Evolutionary conservation across 2,888 invertebrate genomes (phyloP).

Genomic region (Nephrotoma flavescens): DNA sequence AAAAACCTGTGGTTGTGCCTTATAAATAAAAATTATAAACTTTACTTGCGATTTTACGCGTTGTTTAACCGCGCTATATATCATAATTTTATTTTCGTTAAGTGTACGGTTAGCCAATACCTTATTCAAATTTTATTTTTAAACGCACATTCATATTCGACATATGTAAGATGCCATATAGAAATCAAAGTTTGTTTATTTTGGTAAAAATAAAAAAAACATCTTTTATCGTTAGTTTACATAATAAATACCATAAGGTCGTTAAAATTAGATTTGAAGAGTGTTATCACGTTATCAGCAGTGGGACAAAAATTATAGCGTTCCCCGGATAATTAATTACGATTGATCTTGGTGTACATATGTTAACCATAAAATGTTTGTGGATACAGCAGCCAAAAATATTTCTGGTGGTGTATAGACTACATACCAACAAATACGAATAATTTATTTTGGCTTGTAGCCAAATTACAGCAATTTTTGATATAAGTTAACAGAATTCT

Average conservation of each 20-base stretch:
- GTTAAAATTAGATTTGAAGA: background rate
- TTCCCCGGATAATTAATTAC: background rate
- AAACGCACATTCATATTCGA: background rate
- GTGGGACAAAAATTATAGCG: background rate
- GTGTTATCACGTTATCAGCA: background rate
- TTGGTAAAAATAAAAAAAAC: background rate
- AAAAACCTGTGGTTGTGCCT: background rate
- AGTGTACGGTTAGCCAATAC: background rate
- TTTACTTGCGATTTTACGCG: background rate
- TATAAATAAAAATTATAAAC: background rate
- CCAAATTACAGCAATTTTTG: background rate
- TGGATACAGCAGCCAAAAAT: background rate
- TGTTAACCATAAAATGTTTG: background rate
- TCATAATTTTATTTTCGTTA: background rate
- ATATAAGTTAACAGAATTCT: background rate
- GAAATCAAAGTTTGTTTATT: background rate
- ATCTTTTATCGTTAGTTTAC: background rate
- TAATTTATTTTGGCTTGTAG: background rate
- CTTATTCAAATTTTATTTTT: background rate
- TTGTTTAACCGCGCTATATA: background rate
- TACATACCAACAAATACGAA: background rate
- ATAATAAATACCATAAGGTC: background rate
- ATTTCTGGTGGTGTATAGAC: background rate
- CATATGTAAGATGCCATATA: too few relatives aligned
- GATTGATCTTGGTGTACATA: background rate